Base-by-base conservation (phyloP, 2,888 invertebrate genomes). In the Tigriopus californicus region DNA sequence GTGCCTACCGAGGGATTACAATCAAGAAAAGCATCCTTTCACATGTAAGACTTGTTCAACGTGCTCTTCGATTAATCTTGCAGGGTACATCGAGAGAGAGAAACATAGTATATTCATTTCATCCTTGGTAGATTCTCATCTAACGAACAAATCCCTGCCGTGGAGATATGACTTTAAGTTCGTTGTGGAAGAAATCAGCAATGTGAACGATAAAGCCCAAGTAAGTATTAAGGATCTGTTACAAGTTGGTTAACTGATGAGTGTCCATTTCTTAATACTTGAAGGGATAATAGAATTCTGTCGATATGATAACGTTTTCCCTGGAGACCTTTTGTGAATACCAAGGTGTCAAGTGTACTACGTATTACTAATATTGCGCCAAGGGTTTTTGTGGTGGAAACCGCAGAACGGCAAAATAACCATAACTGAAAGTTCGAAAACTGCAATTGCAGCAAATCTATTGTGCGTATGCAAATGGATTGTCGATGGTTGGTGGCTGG, bases 131-230 rank as follows among this genome's bases (percentile, higher is more conserved):
- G 59, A 53, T 59, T 59, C 51, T 33, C 52, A 59, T 42, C 8
- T 59, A 2, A 49, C 52, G 15, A 59, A 59, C 18, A 51, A 52
- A 20, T 59, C 59, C 40, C 41, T 59, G 2, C 59, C 59, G 1
- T 59, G 59, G 59, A 41, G 52, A 8, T 59, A 59, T 41, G 59
- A 59, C n/a, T 59, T 59, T 25, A 59, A 49, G 22, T 59, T 59
- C 41, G 59, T 59, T 10, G 49, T 59, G 12, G 59, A 59, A 41
- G 59, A 59, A 49, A 59, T 59, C 12, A 59, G 59, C 51, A 59
- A 59, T 22, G 41, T 59, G 12, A 59, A 59, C 40, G 59, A 59
- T 25, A 59, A 59, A 52, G 40, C 59, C 20, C 59, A 59, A 49
- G 59, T 59, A 10, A 59, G 49, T 33, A 33, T 33, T 33, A 33